phyloP scores from a whole-genome alignment of 2,797 vertebrate species.

The Pangasius krempfi region DNA sequence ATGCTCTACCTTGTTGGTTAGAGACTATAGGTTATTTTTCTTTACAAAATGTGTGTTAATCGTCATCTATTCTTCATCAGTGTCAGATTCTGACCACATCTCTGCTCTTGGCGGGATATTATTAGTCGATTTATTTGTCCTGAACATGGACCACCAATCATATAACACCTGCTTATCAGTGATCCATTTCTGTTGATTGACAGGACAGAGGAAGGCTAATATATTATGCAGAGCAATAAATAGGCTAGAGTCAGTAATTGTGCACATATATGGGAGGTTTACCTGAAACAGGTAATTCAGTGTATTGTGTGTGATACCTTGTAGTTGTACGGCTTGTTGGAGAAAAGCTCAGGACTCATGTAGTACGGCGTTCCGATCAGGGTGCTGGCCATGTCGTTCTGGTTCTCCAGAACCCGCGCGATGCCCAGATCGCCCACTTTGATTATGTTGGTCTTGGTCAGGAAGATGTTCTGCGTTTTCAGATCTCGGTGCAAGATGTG shows the following conservation, averaged over 20 bases:
- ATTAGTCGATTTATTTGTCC: background rate
- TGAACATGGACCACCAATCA: background rate
- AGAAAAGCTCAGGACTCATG: slow-evolving; percentile 98
- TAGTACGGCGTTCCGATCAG: slow-evolving; percentile 98
- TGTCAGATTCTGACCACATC: background rate
- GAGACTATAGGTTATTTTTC: background rate
- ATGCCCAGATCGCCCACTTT: slow-evolving; percentile 98
- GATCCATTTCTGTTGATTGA: background rate
- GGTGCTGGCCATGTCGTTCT: slow-evolving; percentile 96
- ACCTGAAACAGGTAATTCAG: background rate
- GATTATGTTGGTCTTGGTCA: slow-evolving; percentile 94
- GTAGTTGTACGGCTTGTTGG: slow-evolving; percentile 95
- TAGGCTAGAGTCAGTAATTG: background rate
- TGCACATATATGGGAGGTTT: background rate
- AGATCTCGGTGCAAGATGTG: slow-evolving; percentile 95
- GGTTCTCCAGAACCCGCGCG: slow-evolving; percentile 90
- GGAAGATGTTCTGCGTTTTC: slow-evolving; percentile 98
- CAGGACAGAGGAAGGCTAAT: background rate
- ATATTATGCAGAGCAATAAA: background rate
- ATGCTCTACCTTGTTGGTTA: background rate
- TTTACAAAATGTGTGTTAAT: background rate
- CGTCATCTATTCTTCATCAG: background rate
- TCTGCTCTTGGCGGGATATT: background rate
- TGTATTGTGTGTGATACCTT: slow-evolving; percentile 79
- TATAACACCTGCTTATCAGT: background rate